These are phyloP conservation scores for Bubo scandiacus DNA, from an alignment of 2,113 vertebrate species.

Conservation along the genomic window DNA sequence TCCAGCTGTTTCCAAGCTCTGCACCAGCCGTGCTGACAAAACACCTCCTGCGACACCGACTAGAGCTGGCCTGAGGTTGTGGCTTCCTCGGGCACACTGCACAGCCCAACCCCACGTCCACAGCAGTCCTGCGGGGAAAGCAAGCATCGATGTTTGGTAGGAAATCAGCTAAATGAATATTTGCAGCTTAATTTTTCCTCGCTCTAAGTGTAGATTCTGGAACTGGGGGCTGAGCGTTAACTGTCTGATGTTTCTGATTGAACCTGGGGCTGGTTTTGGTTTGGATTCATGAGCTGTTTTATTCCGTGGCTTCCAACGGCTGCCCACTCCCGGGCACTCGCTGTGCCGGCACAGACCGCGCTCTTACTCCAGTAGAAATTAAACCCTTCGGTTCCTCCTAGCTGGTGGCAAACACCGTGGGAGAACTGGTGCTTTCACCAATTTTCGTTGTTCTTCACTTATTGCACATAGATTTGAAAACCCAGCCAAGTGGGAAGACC, in stretches of 20 bases:
- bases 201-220: not conserved
- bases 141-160: not conserved
- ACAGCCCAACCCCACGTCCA: accelerated
- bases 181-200: not conserved
- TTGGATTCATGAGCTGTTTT: not conserved
- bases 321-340: accelerated
- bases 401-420: not conserved
- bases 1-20: not conserved
- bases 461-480: not conserved
- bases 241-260: not conserved
- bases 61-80: not conserved
- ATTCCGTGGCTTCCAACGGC: not conserved
- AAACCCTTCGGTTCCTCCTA: not conserved
- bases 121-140: not conserved
- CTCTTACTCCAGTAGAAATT: not conserved
- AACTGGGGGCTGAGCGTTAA: not conserved
- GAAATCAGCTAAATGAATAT: not conserved
- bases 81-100: not conserved
- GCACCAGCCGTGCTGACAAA: not conserved
- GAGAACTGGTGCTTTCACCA: not conserved
- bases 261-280: not conserved
- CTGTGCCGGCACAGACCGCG: accelerated
- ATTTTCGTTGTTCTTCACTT: not conserved
- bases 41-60: accelerated
- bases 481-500: not conserved